Base-by-base conservation (phyloP, 2,888 invertebrate species). In the Heteropelma amictum region DNA sequence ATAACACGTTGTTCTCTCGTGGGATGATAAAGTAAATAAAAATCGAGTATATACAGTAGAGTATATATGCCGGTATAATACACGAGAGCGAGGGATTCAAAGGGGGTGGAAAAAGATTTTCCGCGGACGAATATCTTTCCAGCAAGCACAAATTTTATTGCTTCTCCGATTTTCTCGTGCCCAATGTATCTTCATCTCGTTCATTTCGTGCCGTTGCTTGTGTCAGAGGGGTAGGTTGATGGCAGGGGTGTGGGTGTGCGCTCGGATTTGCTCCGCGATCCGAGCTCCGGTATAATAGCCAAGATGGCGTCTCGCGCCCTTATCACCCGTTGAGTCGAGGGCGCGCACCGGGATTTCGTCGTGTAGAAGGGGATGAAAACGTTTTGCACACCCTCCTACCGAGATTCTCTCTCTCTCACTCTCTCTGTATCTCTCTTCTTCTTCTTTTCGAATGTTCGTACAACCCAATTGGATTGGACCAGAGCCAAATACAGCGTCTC, bases 401-500 rank as follows among this genome's bases (percentile, higher is more conserved):
- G 12, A 47, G 30, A 8, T 60, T 35, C 45, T 35, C 21, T 45
- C 3, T 38, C n/a, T 21, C 8, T 17, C 49, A n/a, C n/a, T n/a
- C 26, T 23, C 28, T 28, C 17, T 33, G n/a, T n/a, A n/a, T n/a
- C n/a, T n/a, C n/a, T n/a, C n/a, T n/a, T n/a, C n/a, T n/a, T n/a
- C n/a, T n/a, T n/a, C n/a, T n/a, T n/a, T n/a, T n/a, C 33, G 10
- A 35, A 33, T 12, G 10, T 38, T 71, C 72, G 73, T 61, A 58
- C 60, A 71, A 67, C 76, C 79, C 81, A 85, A 88, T 88, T 85
- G 87, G 85, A 85, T 84, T 85, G 86, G 86, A 84, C 83, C 83
- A 80, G 82, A 83, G 85, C 86, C 87, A 88, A 75, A 86, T 85
- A 87, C 86, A 86, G 85, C 86, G 84, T 82, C 83, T 82, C 85